These are phyloP conservation scores for Centroberyx gerrardi DNA, from an alignment of 2,797 vertebrate genomes.

Conservation along the genomic window DNA sequence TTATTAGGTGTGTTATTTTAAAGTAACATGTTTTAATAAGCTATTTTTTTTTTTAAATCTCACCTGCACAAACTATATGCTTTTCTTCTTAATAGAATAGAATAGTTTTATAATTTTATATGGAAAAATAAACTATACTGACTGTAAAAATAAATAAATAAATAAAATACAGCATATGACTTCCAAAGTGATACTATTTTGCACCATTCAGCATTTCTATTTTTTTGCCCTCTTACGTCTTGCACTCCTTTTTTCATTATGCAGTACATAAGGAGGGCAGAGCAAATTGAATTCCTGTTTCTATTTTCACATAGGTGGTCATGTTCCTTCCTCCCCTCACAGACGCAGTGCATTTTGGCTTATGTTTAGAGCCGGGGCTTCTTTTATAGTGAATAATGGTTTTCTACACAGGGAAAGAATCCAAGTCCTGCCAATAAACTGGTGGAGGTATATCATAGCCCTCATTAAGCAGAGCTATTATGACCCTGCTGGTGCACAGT, in stretches of 20 bases:
- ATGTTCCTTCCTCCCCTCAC: slow-evolving; percentile 18
- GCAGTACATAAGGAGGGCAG: background rate
- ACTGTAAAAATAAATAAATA: background rate
- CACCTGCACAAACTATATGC: too few relatives aligned
- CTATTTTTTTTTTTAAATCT: too few relatives aligned
- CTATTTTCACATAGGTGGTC: slow-evolving; percentile 42
- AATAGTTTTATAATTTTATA: background rate
- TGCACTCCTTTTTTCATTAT: slow-evolving; percentile 16
- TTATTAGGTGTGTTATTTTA: too few relatives aligned
- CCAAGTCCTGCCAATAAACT: slow-evolving; percentile 75
- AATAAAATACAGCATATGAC: too few relatives aligned
- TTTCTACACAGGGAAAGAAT: slow-evolving; percentile 64
- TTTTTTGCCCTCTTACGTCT: background rate
- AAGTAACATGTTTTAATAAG: too few relatives aligned
- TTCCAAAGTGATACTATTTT: too few relatives aligned
- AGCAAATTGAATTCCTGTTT: slow-evolving; percentile 43
- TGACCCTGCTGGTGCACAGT: slow-evolving; percentile 73
- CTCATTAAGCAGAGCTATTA: slow-evolving; percentile 81
- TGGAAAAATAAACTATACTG: background rate
- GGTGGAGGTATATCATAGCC: slow-evolving; percentile 77
- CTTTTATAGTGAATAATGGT: slow-evolving; percentile 74
- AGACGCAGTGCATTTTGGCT: slow-evolving; percentile 50
- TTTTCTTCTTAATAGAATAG: background rate
- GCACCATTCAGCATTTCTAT: background rate
- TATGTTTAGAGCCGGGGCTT: slow-evolving; percentile 54